Conservation (phyloP, 2,888 invertebrate genomes). For the Cryptocephalus moraei region DNA sequence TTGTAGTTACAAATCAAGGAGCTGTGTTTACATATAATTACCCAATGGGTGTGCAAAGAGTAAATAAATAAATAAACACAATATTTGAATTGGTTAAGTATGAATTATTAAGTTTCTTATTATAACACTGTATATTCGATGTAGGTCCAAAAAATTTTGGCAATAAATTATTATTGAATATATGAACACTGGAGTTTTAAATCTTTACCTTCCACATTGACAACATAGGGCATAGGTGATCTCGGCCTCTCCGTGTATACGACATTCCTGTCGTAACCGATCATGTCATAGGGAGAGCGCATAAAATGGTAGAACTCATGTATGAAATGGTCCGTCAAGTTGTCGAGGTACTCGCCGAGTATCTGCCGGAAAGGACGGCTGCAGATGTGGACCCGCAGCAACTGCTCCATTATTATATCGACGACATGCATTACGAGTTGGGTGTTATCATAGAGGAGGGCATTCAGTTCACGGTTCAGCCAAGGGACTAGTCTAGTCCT, state of each 20-base stretch:
- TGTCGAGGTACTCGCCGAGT: conserved; percentile 57
- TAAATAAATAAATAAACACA: too few relatives aligned
- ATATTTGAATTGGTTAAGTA: too few relatives aligned
- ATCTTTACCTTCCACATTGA: neutral
- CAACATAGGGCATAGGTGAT: conserved; percentile 14
- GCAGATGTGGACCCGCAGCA: conserved; percentile 56
- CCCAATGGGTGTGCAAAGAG: too few relatives aligned
- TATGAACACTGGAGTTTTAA: too few relatives aligned
- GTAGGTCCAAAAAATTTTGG: too few relatives aligned
- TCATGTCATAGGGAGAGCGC: conserved; percentile 75
- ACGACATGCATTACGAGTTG: conserved; percentile 55
- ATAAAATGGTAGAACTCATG: conserved; percentile 85
- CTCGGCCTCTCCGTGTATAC: conserved; percentile 45
- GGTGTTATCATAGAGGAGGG: conserved; percentile 55
- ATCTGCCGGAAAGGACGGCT: conserved; percentile 61
- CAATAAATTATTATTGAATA: too few relatives aligned
- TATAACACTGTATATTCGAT: too few relatives aligned
- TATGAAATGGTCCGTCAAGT: conserved; percentile 73
- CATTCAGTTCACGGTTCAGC: conserved; percentile 77
- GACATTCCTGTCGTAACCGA: conserved; percentile 66
- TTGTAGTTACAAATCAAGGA: too few relatives aligned
- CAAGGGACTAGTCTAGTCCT: conserved; percentile 77
- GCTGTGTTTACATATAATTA: too few relatives aligned
- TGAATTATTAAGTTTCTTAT: too few relatives aligned
- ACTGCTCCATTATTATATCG: conserved; percentile 56